Percentiles rank a stretch among this genome's conserved stretches.
phyloP scores from a whole-genome alignment of 2,113 vertebrate species.

The Redunca redunca region DNA sequence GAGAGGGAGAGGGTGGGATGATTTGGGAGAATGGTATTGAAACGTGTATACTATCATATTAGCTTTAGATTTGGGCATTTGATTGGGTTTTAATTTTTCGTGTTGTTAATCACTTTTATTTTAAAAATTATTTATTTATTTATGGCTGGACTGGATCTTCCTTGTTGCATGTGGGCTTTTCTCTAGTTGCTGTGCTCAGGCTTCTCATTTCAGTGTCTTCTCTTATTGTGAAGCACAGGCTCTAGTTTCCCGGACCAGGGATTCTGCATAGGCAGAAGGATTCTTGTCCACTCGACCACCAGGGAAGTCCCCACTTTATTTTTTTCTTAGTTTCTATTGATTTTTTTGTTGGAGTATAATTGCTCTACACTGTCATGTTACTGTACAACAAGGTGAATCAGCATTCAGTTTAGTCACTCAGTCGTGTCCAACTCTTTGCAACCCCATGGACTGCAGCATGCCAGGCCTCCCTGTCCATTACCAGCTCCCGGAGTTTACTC shows the following conservation, averaged over 20 bases:
- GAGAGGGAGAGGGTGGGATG: too few relatives aligned
- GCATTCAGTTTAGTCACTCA: not conserved
- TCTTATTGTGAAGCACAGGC: not conserved
- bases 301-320: not conserved
- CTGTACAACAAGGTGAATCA: not conserved
- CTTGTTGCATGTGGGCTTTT: not conserved
- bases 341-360: not conserved
- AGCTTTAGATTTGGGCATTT: not conserved
- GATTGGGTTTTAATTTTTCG: not conserved
- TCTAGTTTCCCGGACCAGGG: not conserved
- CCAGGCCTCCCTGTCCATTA: not conserved
- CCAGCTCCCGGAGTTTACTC: not conserved
- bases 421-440: fast-evolving
- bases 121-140: not conserved
- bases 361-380: not conserved
- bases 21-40: too few relatives aligned
- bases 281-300: not conserved
- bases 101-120: not conserved
- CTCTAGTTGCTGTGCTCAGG: not conserved
- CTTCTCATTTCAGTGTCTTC: not conserved
- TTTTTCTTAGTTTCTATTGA: not conserved
- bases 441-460: not conserved
- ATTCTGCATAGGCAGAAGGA: not conserved
- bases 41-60: not conserved
- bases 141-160: not conserved